A percentile compares a stretch with the other conserved stretches of the same genome.
These are phyloP conservation scores for Cecropterus lyciades DNA, from an alignment of 1,140 invertebrate genomes.

Conservation along the genomic window DNA sequence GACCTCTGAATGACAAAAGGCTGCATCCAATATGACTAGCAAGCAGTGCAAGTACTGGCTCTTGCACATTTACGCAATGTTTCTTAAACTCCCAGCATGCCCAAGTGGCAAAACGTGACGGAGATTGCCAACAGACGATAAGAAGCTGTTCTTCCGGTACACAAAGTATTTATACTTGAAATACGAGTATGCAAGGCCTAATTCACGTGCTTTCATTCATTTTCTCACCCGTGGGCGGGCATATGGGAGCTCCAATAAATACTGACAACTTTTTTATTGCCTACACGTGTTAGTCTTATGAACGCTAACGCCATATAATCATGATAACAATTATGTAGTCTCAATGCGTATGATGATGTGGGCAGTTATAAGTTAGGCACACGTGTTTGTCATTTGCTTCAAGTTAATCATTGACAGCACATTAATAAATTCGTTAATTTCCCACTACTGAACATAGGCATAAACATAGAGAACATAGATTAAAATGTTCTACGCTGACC, in stretches of 20 bases:
- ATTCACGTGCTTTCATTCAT: slow-evolving; percentile 30
- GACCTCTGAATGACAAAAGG: no score
- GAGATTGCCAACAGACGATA: background rate
- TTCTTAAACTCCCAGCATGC: no score
- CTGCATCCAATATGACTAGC: no score
- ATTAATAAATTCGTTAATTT: no score
- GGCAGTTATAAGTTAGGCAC: slow-evolving; percentile 6
- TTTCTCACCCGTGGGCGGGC: slow-evolving; percentile 15
- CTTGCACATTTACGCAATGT: no score
- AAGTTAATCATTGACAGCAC: background rate
- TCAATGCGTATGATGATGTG: slow-evolving; percentile 1
- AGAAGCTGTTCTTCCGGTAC: background rate
- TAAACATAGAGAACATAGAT: no score
- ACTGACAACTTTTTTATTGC: slow-evolving; percentile 28
- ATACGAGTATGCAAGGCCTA: background rate
- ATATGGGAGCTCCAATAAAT: slow-evolving; percentile 14
- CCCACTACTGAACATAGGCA: no score
- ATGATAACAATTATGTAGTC: slow-evolving; percentile 22
- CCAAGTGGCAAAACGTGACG: background rate
- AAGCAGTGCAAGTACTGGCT: no score
- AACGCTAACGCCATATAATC: slow-evolving; percentile 15
- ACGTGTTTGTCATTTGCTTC: background rate
- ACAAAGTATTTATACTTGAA: background rate
- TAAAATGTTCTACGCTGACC: no score
- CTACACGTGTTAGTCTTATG: slow-evolving; percentile 11